Evolutionary conservation across 2,888 invertebrate genomes (phyloP).

Genomic region (Hemicrepidius hirtus): DNA sequence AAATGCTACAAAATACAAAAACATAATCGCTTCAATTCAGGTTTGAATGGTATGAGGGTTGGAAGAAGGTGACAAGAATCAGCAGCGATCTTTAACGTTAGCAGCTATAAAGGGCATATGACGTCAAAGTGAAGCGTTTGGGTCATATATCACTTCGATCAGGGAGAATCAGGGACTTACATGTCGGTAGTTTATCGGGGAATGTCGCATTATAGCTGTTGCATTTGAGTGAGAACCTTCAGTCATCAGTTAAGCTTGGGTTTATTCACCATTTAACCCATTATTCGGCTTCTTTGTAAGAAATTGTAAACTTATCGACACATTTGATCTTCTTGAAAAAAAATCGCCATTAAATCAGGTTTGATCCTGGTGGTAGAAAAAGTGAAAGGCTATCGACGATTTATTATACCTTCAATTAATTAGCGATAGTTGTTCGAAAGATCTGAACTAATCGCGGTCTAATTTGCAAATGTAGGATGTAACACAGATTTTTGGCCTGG

Average conservation of each 20-base stretch:
- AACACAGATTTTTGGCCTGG: neutral
- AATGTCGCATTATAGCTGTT: constrained; percentile 49
- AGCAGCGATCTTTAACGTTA: constrained; percentile 62
- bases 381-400: constrained; percentile 2
- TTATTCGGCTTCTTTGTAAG: constrained; percentile 12
- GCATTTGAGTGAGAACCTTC: constrained; percentile 44
- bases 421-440: constrained; percentile 5
- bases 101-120: constrained; percentile 65
- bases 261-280: constrained; percentile 38
- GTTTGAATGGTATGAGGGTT: constrained; percentile 4
- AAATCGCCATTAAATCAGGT: neutral
- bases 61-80: constrained; percentile 43
- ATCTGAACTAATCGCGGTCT: neutral
- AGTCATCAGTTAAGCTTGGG: constrained; percentile 41
- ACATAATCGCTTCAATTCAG: neutral
- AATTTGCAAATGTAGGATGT: constrained; percentile 1
- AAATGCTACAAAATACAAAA: constrained; percentile 3
- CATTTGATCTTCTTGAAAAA: neutral
- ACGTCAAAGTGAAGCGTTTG: constrained; percentile 65
- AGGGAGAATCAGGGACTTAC: constrained; percentile 52
- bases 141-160: constrained; percentile 56
- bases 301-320: constrained; percentile 22
- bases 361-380: constrained; percentile 2
- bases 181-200: constrained; percentile 50
- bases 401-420: constrained; percentile 2